These are phyloP conservation scores for Chaetoderma sp. DNA, from an alignment of 2,888 invertebrate genomes.

Conservation along the genomic window DNA sequence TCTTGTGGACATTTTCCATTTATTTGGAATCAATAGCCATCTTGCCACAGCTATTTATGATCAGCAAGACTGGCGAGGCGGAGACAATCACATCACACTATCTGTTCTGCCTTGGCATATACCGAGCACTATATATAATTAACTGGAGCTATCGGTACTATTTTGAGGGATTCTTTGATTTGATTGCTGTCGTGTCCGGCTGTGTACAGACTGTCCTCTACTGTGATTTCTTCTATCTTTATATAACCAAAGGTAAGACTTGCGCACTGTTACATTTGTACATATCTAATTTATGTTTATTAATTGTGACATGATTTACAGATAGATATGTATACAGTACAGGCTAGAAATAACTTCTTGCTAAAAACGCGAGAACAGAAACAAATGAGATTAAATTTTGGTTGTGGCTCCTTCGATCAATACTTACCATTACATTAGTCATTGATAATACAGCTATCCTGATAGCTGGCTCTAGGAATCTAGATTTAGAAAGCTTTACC, in stretches of 20 bases:
- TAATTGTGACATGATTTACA: conserved; percentile 1
- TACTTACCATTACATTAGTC: too few relatives aligned
- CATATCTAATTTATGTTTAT: neutral
- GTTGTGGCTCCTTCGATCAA: too few relatives aligned
- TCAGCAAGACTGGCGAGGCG: conserved; percentile 93
- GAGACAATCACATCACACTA: conserved; percentile 88
- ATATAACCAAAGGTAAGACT: conserved; percentile 92
- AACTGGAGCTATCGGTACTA: conserved; percentile 95
- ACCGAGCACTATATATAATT: conserved; percentile 85
- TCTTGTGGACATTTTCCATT: conserved; percentile 99
- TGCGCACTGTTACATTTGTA: neutral
- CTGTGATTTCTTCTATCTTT: conserved; percentile 99
- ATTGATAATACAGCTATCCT: too few relatives aligned
- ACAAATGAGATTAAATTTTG: too few relatives aligned
- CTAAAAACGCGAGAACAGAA: too few relatives aligned
- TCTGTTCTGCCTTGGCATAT: conserved; percentile 72
- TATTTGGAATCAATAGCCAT: conserved; percentile 99
- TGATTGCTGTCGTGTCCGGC: conserved; percentile 97
- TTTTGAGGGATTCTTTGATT: conserved; percentile 92
- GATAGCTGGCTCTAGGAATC: too few relatives aligned
- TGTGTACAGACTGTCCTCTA: conserved; percentile 97
- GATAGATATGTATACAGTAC: neutral
- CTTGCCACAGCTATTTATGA: conserved; percentile 97
- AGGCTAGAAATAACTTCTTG: neutral
- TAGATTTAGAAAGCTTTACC: too few relatives aligned